Evolutionary conservation across 2,888 invertebrate genomes (phyloP), one percentile per base, ranked within the genome.

Genomic region (Ceraclea dissimilis): DNA sequence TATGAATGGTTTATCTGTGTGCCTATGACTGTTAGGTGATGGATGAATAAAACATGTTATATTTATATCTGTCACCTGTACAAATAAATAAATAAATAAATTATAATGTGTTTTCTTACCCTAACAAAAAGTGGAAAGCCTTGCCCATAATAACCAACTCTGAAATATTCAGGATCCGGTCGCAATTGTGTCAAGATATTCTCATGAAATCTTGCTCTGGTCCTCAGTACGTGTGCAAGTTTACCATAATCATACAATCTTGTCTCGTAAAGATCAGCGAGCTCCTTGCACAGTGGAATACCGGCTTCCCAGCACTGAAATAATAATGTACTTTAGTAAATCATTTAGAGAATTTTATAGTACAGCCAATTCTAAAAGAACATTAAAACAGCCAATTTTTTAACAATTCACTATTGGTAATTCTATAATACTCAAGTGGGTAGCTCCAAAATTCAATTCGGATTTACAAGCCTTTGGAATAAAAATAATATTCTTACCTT

Each of bases 261-360:
- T 11, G 83, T 85, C 71, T 96, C 95, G 70, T 96, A 95, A 1
- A 94, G 76, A 11, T 83, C 80, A 0, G 91, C 92, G 61, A 97
- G 71, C 68, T 95, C 94, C 67, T 95, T 93, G 63, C 93, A 87
- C 39, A 97, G 70, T 0, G 94, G 93, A 34, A 96, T 85, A 1
- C 94, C 95, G 73, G 94, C 93, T 69, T 97, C 97, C 96, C 96
- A 97, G 65, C 93, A 91, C 84, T 88, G 68, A 33, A 77, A 71
- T 19, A 10, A 39, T 2, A 16, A 39, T 8, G 31, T 8, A 31
- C 6, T 31, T n/a, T n/a, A n/a, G n/a, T n/a, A n/a, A n/a, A n/a
- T n/a, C n/a, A n/a, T n/a, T n/a, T n/a, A n/a, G n/a, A n/a, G n/a
- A n/a, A n/a, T n/a, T n/a, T n/a, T n/a, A n/a, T n/a, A n/a, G n/a